Evolutionary conservation across 2,113 vertebrate species (phyloP).

Genomic region (Rhadina sibilatrix): DNA sequence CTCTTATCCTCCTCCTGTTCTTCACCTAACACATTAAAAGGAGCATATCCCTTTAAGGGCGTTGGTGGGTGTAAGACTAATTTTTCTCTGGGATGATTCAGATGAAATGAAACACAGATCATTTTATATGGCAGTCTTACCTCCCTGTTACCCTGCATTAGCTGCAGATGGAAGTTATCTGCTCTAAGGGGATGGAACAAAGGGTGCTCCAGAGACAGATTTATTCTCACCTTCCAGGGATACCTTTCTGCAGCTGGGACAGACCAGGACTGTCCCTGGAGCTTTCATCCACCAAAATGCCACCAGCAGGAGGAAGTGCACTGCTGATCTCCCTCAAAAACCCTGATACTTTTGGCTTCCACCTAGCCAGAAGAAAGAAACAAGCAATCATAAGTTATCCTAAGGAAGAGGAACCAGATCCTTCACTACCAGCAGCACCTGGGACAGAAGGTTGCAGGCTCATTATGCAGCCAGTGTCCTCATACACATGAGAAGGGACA

Average conservation of each 20-base stretch:
- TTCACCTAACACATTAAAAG: conserved; percentile 24
- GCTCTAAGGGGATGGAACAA: background rate
- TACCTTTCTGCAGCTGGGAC: background rate
- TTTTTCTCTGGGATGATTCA: background rate
- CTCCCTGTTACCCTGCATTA: background rate
- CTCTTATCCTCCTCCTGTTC: conserved; percentile 6
- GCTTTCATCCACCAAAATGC: background rate
- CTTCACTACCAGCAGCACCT: background rate
- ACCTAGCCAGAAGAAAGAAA: background rate
- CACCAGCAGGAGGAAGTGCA: background rate
- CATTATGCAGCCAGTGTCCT: background rate
- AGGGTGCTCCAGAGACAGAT: background rate
- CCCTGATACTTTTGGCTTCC: background rate
- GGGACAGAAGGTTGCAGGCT: background rate
- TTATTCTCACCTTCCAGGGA: background rate
- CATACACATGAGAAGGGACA: background rate
- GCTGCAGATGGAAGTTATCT: background rate
- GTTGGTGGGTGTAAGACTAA: conserved; percentile 13
- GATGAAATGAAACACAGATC: background rate
- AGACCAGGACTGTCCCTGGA: background rate
- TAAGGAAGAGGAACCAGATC: background rate
- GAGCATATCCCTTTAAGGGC: conserved; percentile 28
- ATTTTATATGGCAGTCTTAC: background rate
- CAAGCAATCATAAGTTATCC: background rate
- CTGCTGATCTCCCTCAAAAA: background rate